A percentile compares a stretch with the other conserved stretches of the same genome.
These are phyloP conservation scores for Ciconia nigra DNA, from an alignment of 2,797 vertebrate genomes.

Conservation along the genomic window DNA sequence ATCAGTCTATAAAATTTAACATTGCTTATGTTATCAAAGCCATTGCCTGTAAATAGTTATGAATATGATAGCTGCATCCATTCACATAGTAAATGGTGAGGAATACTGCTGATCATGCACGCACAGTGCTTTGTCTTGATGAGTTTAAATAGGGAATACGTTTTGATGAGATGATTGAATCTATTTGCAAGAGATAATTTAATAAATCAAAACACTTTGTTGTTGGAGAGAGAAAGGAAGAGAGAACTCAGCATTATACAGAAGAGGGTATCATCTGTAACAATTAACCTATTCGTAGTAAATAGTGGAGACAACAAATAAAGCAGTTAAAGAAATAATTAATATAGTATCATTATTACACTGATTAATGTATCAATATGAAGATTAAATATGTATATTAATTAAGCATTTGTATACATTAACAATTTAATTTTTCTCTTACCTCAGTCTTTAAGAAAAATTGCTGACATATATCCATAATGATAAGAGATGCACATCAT, in stretches of 20 bases:
- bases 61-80: neutral
- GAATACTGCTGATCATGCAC: neutral
- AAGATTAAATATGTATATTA: neutral
- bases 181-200: neutral
- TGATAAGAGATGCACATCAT: neutral
- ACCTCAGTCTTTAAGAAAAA: neutral
- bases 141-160: neutral
- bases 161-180: neutral
- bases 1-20: neutral
- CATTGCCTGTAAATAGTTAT: neutral
- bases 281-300: neutral
- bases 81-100: neutral
- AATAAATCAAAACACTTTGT: neutral
- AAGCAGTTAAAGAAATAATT: neutral
- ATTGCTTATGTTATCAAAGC: neutral
- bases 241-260: neutral
- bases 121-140: neutral
- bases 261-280: neutral
- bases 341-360: neutral
- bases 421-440: neutral
- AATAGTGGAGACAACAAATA: neutral
- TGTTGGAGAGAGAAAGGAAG: neutral
- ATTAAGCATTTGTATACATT: neutral
- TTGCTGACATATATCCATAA: neutral
- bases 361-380: neutral